Evolutionary conservation across 2,797 vertebrate genomes (phyloP), one percentile per base, ranked within the genome.

Genomic region (Allobates femoralis): DNA sequence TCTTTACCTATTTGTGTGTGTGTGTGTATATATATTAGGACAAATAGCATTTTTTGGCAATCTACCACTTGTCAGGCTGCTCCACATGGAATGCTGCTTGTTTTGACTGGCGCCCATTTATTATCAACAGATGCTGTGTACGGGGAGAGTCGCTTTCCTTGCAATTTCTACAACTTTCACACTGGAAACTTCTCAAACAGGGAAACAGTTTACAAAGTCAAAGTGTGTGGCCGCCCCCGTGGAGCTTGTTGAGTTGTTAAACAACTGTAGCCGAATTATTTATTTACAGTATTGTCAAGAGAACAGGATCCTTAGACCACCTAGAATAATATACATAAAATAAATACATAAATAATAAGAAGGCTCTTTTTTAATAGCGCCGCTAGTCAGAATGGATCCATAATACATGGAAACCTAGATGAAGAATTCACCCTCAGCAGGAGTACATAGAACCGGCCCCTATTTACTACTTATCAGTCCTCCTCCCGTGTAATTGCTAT

Each of bases 111-210:
- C 26, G 64, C 41, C 58, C 74, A 64, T 62, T 58, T 77, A 83
- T 73, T 83, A 77, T 84, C 74, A 51, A 30, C 83, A 77, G 71
- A 84, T 28, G 53, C 55, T 64, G 55, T 32, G 28, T 84, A 76
- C 34, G 21, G 14, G 30, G 62, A 69, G 66, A 19, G 30, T 16
- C 10, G 16, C 7, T 53, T 28, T 62, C 34, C 26, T 32, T 11
- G 3, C 19, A 34, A 3, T 32, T 50, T 64, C 64, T 81, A 12
- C 62, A 69, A 51, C 32, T 71, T 69, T 55, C 34, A 73, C 51
- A 58, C 64, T 32, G 23, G 79, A 51, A 10, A 67, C 79, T 53
- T 81, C 41, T 81, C 62, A 81, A 32, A 62, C 79, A 34, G 46
- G n/a, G 64, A 82, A 32, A 11, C 28, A 67, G 73, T 78, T 69